Base-by-base conservation (phyloP, 2,113 vertebrate species). In the Thryonomys swinderianus region DNA sequence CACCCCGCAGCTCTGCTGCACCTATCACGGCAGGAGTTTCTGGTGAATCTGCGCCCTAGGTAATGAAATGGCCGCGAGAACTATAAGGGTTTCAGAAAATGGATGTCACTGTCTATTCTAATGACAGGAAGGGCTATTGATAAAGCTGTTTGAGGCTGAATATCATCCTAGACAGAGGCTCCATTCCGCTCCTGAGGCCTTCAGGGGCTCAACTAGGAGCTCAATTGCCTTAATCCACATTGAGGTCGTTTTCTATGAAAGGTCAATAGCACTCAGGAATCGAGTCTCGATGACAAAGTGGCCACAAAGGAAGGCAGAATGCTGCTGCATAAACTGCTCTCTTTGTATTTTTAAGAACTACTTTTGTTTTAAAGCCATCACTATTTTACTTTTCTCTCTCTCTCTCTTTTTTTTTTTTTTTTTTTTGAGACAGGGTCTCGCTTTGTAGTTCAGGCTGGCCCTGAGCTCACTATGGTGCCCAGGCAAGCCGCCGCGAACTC, bases 1-100 rank as follows among this genome's bases (percentile, higher is more conserved):
- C 89, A 20, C 32, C 42, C 6, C 0, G 51, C 66, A 87, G 80
- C 27, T 64, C 57, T 90, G 88, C 83, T 90, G 73, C 92, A 67
- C 90, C 82, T 85, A 2, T 76, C 86, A 3, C 91, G 94, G 93
- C 74, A 86, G 95, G 94, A 94, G 40, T 88, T 91, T 64, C 83
- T 30, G 73, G 91, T 59, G 95, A 91, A 92, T 92, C 79, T 93
- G 80, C 84, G 89, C 96, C 84, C 91, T 80, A 94, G 91, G 95
- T 97, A 95, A 95, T 96, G 48, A 92, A 97, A 89, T 67, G 64
- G 66, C 59, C 80, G 10, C 20, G 83, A 95, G 83, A 91, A 96
- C 85, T 48, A 12, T n/a, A 48, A 96, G 45, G 3, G 74, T 57
- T 91, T 97, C 21, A 2, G 86, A 86, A 96, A 97, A 91, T 86